Evolutionary conservation across 2,888 invertebrate genomes (phyloP).

Genomic region (Alloscopus bannaensis): DNA sequence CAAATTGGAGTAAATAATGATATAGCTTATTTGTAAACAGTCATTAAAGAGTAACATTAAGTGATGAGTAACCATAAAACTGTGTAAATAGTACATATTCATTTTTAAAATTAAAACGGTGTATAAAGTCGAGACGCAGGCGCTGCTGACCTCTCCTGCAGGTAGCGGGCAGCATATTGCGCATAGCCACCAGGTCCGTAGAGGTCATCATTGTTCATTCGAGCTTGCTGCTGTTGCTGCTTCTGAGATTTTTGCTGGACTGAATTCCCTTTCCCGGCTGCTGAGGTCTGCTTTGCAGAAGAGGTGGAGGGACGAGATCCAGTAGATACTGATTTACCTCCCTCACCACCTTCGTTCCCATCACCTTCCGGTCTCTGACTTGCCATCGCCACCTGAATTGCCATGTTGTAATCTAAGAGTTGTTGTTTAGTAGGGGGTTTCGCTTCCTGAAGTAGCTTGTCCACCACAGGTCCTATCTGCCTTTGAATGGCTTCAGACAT

Average conservation of each 20-base stretch:
- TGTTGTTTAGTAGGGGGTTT: conserved; percentile 37
- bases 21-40: too few species aligned
- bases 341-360: too few species aligned
- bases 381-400: not conserved
- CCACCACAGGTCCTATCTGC: conserved; percentile 27
- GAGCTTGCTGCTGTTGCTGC: not conserved
- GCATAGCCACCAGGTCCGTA: conserved; percentile 55
- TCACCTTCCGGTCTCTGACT: not conserved
- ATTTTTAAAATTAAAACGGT: conserved; percentile 18
- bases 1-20: too few species aligned
- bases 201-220: conserved; percentile 8
- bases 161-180: conserved; percentile 38
- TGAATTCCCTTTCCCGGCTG: not conserved
- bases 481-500: conserved; percentile 17
- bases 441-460: conserved; percentile 16
- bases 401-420: conserved; percentile 22
- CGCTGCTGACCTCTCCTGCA: conserved; percentile 16
- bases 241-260: not conserved
- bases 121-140: not conserved
- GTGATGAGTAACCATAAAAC: too few species aligned
- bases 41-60: too few species aligned
- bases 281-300: not conserved
- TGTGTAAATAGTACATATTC: too few species aligned
- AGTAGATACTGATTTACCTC: not conserved
- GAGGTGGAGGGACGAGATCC: too few species aligned